A percentile compares a stretch with the other conserved stretches of the same genome.
Conservation (phyloP, 2,113 vertebrate species). For the Chloropsis cyanopogon region DNA sequence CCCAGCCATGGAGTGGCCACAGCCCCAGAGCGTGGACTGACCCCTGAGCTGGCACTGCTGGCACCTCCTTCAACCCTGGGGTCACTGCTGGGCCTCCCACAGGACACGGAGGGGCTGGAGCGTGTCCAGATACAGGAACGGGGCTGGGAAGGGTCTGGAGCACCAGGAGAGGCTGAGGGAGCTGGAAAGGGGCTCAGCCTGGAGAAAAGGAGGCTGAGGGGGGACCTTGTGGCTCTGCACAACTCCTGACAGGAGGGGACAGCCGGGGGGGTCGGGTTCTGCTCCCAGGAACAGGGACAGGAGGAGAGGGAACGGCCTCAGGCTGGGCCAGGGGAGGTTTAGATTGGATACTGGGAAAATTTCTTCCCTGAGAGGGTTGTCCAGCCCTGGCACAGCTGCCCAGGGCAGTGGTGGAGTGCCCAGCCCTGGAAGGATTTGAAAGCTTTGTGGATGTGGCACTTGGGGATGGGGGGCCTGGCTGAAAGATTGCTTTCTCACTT, state of each 20-base stretch:
- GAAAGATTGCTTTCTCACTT: not conserved
- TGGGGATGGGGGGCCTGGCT: not conserved
- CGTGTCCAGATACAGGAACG: fast-evolving
- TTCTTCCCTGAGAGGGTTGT: not conserved
- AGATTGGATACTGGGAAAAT: not conserved
- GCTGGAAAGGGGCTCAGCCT: not conserved
- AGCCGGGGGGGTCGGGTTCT: fast-evolving
- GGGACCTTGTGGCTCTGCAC: not conserved
- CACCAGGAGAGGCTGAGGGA: not conserved
- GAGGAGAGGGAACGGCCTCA: not conserved
- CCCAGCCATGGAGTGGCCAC: not conserved
- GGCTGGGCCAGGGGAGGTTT: not conserved
- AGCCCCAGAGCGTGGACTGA: not conserved
- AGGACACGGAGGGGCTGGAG: not conserved
- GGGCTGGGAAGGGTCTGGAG: not conserved
- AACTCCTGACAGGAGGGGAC: not conserved
- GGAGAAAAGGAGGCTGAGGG: not conserved
- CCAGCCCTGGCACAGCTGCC: not conserved
- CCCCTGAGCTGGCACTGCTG: not conserved
- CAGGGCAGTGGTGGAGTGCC: not conserved
- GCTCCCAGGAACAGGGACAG: not conserved
- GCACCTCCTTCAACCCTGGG: not conserved
- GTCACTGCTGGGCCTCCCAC: not conserved
- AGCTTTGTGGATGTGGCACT: not conserved
- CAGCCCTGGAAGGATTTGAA: not conserved